Conservation (phyloP, 2,888 invertebrate species). For the Leucophora obtusa region DNA sequence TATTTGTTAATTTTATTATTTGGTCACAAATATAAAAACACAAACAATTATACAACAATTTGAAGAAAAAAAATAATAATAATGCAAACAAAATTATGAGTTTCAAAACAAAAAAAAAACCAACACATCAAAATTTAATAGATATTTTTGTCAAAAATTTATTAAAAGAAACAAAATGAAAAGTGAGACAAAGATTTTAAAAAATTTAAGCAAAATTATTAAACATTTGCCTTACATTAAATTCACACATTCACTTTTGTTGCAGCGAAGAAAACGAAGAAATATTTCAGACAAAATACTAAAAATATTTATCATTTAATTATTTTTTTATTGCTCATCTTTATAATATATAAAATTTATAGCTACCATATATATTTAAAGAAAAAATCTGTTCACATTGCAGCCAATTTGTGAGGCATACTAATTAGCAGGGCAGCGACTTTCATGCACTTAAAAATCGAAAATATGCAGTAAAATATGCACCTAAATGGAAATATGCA, state of each 20-base stretch:
- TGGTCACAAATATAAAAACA: neutral
- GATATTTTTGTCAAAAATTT: neutral
- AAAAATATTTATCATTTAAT: neutral
- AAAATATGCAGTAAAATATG: too few relatives aligned
- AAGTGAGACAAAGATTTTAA: neutral
- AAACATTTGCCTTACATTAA: neutral
- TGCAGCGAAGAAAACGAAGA: neutral
- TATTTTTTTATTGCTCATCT: too few relatives aligned
- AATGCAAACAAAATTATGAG: neutral
- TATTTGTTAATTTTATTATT: neutral
- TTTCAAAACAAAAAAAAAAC: neutral
- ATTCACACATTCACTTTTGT: neutral
- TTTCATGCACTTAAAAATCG: too few relatives aligned
- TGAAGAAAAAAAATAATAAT: neutral
- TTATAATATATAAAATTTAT: too few relatives aligned
- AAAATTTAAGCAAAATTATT: neutral
- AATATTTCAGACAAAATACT: neutral
- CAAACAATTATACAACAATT: neutral
- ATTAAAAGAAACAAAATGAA: neutral
- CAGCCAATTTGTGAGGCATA: slow-evolving; percentile 13
- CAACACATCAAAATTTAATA: neutral
- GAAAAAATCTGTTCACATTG: neutral
- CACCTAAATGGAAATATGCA: too few relatives aligned
- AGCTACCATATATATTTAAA: neutral
- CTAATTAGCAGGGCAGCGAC: too few relatives aligned